Evolutionary conservation across 2,113 vertebrate species (phyloP).

Genomic region (Pachypanchax playfairii): DNA sequence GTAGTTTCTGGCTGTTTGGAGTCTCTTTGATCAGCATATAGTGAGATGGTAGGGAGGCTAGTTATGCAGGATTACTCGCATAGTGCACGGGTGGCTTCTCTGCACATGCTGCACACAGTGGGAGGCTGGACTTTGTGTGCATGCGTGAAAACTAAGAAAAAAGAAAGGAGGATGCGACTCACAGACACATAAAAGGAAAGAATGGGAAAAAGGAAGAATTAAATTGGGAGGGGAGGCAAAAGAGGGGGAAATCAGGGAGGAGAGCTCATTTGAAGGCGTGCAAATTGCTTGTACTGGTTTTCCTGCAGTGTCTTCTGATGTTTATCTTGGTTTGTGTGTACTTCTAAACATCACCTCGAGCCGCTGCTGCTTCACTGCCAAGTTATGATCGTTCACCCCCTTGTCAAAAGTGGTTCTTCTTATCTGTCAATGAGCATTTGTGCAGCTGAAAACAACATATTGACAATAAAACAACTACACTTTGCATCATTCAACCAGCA

Average conservation of each 20-base stretch:
- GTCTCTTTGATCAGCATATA: slow-evolving; percentile 74
- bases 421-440: slow-evolving; percentile 42
- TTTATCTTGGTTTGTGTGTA: slow-evolving; percentile 50
- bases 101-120: slow-evolving; percentile 43
- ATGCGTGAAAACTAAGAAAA: slow-evolving; percentile 4
- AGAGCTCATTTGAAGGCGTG: slow-evolving; percentile 26
- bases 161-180: neutral
- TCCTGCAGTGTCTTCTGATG: slow-evolving; percentile 55
- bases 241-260: neutral
- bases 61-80: slow-evolving; percentile 33
- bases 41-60: slow-evolving; percentile 50
- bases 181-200: neutral
- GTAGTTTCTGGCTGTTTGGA: slow-evolving; percentile 70
- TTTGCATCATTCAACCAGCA: slow-evolving; percentile 27
- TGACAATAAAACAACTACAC: slow-evolving; percentile 22
- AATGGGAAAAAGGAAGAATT: neutral
- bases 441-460: slow-evolving; percentile 19
- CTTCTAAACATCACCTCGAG: slow-evolving; percentile 59
- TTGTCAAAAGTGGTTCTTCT: slow-evolving; percentile 49
- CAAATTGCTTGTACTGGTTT: slow-evolving; percentile 39
- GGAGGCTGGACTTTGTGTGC: slow-evolving; percentile 29
- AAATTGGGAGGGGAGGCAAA: neutral
- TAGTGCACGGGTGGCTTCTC: slow-evolving; percentile 41
- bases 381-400: slow-evolving; percentile 55
- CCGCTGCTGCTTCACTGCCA: slow-evolving; percentile 48